Evolutionary conservation across 2,797 vertebrate species (phyloP), one percentile per base, ranked within the genome.

Genomic region (Brachymystax lenok): DNA sequence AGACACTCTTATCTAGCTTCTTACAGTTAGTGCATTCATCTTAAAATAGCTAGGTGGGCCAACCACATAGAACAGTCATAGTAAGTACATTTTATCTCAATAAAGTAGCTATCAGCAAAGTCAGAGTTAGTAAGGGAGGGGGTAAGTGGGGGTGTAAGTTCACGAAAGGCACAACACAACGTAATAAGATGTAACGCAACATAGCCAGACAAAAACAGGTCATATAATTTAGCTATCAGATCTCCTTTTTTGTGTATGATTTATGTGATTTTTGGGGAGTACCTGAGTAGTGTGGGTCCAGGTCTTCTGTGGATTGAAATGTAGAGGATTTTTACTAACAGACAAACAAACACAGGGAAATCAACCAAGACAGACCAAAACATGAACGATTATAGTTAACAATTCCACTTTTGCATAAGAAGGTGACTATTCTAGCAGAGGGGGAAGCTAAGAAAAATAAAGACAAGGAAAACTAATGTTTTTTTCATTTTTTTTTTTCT

Each of bases 251-350:
- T 46, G 40, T 69, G 67, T 40, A 14, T n/a, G 6, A 40, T 13
- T 14, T 16, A 16, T 33, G 27, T 17, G 28, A 17, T 40, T 35
- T 16, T 69, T 10, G 8, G 10, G n/a, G n/a, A 5, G 88, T 94
- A 98, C 98, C 97, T 94, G 98, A 98, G 85, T 97, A 99, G 87
- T 98, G 96, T 77, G 95, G 95, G 84, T 95, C 94, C 80, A 97
- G 89, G 89, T 95, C 96, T 75, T 96, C 96, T 71, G 92, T 84
- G 67, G 93, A 90, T 64, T 91, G 91, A 82, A 95, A 94, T 1
- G 89, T 83, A 46, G 3, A 46, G 2, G 10, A 46, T 10, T 46
- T 46, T 46, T 46, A 3, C 40, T 46, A 30, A 81, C 66, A 84
- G 71, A 54, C 74, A 76, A 7, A 59, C 19, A 21, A 10, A 46